Base-by-base conservation (phyloP, 2,888 invertebrate genomes). In the Heteromurus nitidus region DNA sequence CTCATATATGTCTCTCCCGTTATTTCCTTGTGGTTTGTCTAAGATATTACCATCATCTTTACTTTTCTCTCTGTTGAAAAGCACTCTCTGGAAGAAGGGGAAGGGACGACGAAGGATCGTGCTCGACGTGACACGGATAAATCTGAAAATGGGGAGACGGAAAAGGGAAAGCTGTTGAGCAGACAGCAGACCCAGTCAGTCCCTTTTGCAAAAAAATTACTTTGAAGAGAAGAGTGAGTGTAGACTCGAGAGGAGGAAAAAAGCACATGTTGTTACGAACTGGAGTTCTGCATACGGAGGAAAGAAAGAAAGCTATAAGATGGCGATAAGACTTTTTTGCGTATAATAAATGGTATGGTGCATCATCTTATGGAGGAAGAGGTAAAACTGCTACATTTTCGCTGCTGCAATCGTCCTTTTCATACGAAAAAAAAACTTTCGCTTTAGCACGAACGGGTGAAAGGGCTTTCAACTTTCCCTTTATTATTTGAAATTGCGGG, bases 41-140 rank as follows among this genome's bases (percentile, higher is more conserved):
- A n/a, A n/a, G n/a, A n/a, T n/a, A n/a, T n/a, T n/a, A n/a, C n/a
- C n/a, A n/a, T n/a, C n/a, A n/a, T n/a, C n/a, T n/a, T n/a, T n/a
- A n/a, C n/a, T n/a, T n/a, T n/a, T n/a, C n/a, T n/a, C n/a, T n/a
- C n/a, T n/a, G n/a, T n/a, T n/a, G n/a, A n/a, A n/a, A n/a, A n/a
- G n/a, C n/a, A n/a, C n/a, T n/a, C n/a, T n/a, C n/a, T 16, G 47
- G 26, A 22, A 62, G 22, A 30, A 18, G 18, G 62, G 16, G 16
- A 9, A 3, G 36, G 36, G 7, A 31, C 9, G 9, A 53, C 11
- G 64, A 22, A 11, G 55, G 70, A 70, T 26, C 50, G 73, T 68
- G 65, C 42, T 70, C 65, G 36, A 70, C 79, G 79, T 72, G 79
- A 70, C 64, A 64, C 79, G 70, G 64, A 72, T 70, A 77, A 77